Evolutionary conservation across 2,113 vertebrate species (phyloP).

Genomic region (Rattus norvegicus): DNA sequence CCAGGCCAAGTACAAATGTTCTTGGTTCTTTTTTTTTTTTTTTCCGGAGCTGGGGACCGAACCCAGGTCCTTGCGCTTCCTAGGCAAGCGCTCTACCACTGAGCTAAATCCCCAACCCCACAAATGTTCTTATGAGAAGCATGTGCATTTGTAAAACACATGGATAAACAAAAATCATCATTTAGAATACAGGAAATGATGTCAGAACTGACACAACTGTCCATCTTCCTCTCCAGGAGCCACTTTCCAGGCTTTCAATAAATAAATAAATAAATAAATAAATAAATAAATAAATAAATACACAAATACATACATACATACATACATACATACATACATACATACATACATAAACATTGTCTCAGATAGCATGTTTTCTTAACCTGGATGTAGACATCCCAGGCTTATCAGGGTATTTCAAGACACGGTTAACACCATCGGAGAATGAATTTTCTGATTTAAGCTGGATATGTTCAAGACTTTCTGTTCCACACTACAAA

Average conservation of each 20-base stretch:
- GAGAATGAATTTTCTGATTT: slow-evolving; percentile 12
- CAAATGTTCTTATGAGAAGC: not conserved
- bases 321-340: no score
- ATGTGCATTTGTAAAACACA: not conserved
- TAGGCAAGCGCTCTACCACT: no score
- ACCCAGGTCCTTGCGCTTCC: no score
- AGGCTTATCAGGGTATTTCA: not conserved
- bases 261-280: not conserved
- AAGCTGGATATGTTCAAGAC: not conserved
- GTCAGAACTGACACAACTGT: not conserved
- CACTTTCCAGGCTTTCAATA: not conserved
- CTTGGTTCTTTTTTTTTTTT: no score
- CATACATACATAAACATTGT: not conserved
- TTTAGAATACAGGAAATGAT: not conserved
- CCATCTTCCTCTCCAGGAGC: not conserved
- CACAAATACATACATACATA: no score
- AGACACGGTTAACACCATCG: not conserved
- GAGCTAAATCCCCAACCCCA: no score
- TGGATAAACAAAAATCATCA: not conserved
- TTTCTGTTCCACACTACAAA: not conserved
- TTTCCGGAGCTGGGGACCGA: no score
- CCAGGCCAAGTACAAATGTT: not conserved
- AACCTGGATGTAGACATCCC: not conserved
- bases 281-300: not conserved
- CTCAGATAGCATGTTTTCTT: not conserved